phyloP scores from a whole-genome alignment of 2,797 vertebrate species.

The Acanthiza pusilla region DNA sequence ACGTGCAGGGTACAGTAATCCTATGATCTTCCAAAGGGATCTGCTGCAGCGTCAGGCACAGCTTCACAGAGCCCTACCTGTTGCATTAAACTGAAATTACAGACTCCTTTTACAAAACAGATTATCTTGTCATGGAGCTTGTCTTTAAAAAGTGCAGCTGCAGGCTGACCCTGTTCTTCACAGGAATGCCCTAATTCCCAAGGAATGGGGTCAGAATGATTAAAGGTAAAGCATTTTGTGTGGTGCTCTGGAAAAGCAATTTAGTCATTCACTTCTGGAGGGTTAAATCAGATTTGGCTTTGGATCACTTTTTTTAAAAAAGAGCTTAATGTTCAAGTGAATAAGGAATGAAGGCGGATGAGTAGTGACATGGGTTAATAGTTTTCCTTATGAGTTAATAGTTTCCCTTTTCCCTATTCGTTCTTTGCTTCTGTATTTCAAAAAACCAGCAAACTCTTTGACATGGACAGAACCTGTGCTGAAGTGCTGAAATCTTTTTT shows the following conservation, averaged over 20 bases:
- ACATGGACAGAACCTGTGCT: background rate
- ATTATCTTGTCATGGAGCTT: background rate
- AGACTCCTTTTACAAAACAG: fast-evolving
- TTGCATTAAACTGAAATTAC: background rate
- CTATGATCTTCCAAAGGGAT: background rate
- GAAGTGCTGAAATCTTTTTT: background rate
- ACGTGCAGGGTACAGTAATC: background rate
- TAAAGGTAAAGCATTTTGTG: background rate
- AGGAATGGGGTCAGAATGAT: background rate
- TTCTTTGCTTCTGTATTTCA: background rate
- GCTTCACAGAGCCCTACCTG: background rate
- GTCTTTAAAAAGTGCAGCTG: background rate
- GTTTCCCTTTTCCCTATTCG: background rate
- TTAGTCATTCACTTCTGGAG: background rate
- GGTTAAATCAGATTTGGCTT: background rate
- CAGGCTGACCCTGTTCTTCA: background rate
- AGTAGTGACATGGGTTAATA: background rate
- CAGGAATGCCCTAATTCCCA: background rate
- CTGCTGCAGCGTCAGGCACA: background rate
- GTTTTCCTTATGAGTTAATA: background rate
- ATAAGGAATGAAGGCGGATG: background rate
- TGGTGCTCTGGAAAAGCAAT: background rate
- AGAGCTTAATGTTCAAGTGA: background rate
- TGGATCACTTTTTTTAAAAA: background rate
- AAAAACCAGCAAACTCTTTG: background rate